Base-by-base conservation (phyloP, 2,888 invertebrate species). In the Hirtodrosophila duncani region DNA sequence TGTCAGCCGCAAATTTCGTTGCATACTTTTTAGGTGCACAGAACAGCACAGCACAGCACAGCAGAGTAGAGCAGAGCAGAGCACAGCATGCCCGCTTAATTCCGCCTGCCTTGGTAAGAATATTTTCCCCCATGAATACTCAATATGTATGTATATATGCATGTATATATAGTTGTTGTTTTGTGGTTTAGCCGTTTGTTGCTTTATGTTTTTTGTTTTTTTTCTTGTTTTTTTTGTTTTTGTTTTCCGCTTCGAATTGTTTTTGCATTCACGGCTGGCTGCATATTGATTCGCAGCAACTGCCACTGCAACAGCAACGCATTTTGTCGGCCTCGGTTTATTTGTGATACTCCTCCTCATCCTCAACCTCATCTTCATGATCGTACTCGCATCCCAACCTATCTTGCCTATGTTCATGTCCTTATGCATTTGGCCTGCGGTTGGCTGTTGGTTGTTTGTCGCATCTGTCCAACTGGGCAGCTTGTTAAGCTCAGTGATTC, bases 241-340 rank as follows among this genome's bases (percentile, higher is more conserved):
- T 36, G 43, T 10, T 5, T 34, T 33, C 41, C 24, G 52, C 44
- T 48, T 27, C 37, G 58, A 39, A 29, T 51, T 46, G 50, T 16
- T 57, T 52, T 70, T 59, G 67, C 53, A 55, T 62, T 58, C 57
- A 42, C 41, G 33, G 27, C 49, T 48, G 42, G 42, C 50, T 61
- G 65, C 56, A 41, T 77, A 72, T 72, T 80, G 71, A 72, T 72
- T 72, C 59, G 80, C 71, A 59, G 63, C 44, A 33, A 11, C 66
- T 34, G 36, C 46, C 21, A 38, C 34, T 30, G 44, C 31, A 50
- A 27, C 46, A 52, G 43, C 34, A 53, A 69, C 77, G 75, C 63
- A 75, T 55, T 66, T 66, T 69, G 60, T 66, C 53, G 56, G 55
- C 36, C 68, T 36, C 49, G 45, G 48, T 52, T 51, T 48, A 57